Conservation (phyloP, 2,888 invertebrate genomes). For the Drosophila lutescens region DNA sequence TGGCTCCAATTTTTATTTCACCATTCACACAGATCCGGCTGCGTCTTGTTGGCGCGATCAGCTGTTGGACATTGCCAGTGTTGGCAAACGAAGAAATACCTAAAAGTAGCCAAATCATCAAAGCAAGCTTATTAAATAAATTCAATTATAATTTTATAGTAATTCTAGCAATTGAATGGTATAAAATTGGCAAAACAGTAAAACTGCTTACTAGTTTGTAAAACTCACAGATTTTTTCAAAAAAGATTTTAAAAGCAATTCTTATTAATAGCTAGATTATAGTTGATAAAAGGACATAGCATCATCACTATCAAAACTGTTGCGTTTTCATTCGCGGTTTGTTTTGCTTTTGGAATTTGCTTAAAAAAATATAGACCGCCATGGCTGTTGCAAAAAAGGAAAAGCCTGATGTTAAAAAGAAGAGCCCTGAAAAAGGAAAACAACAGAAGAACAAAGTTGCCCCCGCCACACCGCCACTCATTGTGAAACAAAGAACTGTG, state of each 20-base stretch:
- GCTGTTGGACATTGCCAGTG: conserved; percentile 8
- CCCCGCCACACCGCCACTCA: background rate
- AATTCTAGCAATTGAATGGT: too few species aligned
- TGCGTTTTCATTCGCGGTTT: conserved; percentile 1
- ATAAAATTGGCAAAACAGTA: too few species aligned
- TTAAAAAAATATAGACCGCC: background rate
- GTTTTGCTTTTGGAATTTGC: background rate
- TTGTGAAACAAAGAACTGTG: conserved; percentile 72
- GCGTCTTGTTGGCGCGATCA: conserved; percentile 17
- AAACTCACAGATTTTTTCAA: too few species aligned
- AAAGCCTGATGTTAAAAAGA: conserved; percentile 2
- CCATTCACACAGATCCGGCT: conserved; percentile 15
- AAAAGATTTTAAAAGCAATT: too few species aligned
- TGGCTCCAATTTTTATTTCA: conserved; percentile 35
- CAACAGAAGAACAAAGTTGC: conserved; percentile 6
- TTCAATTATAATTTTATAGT: too few species aligned
- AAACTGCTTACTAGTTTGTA: too few species aligned
- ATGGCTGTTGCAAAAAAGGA: conserved; percentile 17
- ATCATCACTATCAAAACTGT: background rate
- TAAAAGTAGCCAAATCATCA: background rate
- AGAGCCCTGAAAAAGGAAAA: background rate
- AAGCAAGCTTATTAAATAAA: background rate
- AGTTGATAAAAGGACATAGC: background rate
- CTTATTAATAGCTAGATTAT: background rate
- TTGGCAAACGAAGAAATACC: background rate